Percentiles rank a stretch among this genome's conserved stretches.
Evolutionary conservation across 2,888 invertebrate genomes (phyloP).

Genomic region (Autographa gamma): DNA sequence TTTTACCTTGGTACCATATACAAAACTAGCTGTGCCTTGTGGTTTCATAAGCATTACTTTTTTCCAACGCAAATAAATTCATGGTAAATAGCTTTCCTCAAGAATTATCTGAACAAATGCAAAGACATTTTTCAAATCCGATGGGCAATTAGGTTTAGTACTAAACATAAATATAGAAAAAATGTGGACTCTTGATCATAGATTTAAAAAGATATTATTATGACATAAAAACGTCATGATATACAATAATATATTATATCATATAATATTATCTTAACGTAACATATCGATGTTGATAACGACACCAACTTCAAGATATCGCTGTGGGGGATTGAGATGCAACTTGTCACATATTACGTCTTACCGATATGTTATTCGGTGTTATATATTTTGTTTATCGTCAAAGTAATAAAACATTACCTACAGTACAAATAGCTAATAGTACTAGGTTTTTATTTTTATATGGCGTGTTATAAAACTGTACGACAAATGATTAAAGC

Average conservation of each 20-base stretch:
- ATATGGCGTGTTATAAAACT: not conserved
- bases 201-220: not conserved
- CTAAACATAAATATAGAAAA: no score
- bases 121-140: no score
- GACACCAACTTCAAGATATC: conserved; percentile 3
- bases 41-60: no score
- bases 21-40: no score
- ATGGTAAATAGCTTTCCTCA: no score
- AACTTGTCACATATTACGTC: not conserved
- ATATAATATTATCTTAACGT: not conserved
- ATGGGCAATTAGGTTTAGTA: no score
- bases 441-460: not conserved
- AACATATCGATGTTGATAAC: not conserved
- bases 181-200: no score
- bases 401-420: not conserved
- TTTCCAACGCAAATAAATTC: no score
- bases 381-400: not conserved
- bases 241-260: conserved; percentile 1
- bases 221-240: not conserved
- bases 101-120: no score
- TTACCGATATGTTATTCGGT: not conserved
- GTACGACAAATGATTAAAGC: not conserved
- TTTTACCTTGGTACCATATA: no score
- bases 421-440: not conserved
- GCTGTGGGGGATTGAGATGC: not conserved